Evolutionary conservation across 2,113 vertebrate genomes (phyloP).

Genomic region (Microcebus tavaratra): DNA sequence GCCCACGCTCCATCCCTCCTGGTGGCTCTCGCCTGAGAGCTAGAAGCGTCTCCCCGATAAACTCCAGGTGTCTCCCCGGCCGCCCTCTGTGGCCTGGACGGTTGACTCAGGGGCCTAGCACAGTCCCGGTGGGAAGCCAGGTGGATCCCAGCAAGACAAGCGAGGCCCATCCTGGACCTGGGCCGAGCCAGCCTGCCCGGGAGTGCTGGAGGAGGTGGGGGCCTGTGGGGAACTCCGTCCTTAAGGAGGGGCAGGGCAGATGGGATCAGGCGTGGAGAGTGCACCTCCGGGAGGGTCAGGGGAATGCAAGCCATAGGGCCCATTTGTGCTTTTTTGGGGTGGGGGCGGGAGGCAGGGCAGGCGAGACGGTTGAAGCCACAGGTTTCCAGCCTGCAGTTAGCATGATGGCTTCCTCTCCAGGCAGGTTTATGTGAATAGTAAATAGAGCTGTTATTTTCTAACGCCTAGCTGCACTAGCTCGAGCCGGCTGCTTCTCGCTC

Average conservation of each 20-base stretch:
- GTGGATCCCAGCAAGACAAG: accelerated
- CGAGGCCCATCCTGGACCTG: background rate
- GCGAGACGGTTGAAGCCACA: accelerated
- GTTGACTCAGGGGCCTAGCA: accelerated
- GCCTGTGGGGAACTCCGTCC: background rate
- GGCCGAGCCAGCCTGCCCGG: background rate
- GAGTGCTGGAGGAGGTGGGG: background rate
- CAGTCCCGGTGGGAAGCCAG: accelerated
- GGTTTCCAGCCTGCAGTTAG: no score
- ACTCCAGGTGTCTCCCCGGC: accelerated
- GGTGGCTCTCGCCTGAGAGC: background rate
- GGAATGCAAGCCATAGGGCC: background rate
- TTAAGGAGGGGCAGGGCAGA: no score
- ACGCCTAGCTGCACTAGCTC: accelerated
- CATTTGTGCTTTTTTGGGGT: accelerated
- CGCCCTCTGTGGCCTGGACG: background rate
- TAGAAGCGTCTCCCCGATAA: no score
- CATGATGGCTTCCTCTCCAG: accelerated
- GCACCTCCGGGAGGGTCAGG: accelerated
- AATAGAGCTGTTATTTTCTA: background rate
- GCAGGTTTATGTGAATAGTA: background rate
- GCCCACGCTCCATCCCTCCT: background rate
- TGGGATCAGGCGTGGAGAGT: accelerated
- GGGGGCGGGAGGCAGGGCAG: background rate
- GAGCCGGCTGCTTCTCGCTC: accelerated